Evolutionary conservation across 2,113 vertebrate genomes (phyloP).

Genomic region (Varanus komodoensis): DNA sequence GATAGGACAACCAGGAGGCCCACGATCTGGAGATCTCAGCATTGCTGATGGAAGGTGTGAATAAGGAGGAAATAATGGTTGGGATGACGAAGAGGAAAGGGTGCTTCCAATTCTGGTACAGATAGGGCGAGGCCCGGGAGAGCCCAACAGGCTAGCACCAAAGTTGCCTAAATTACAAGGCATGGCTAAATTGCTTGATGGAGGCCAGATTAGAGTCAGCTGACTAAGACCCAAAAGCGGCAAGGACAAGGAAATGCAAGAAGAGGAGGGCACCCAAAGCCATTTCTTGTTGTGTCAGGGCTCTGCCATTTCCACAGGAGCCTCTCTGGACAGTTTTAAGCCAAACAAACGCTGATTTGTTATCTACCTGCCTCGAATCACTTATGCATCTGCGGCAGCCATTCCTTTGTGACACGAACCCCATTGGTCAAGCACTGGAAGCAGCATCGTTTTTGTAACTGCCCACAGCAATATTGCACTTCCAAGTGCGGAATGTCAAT

Average conservation of each 20-base stretch:
- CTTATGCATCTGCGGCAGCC: too few relatives aligned
- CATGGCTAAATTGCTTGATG: constrained; percentile 43
- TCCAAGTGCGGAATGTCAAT: not conserved
- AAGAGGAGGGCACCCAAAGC: constrained; percentile 20
- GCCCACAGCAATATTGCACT: not conserved
- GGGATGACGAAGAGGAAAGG: constrained; percentile 29
- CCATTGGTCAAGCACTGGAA: not conserved
- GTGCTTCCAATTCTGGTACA: constrained; percentile 43
- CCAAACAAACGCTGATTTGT: not conserved
- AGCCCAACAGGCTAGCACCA: constrained; percentile 59
- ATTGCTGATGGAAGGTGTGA: constrained; percentile 59
- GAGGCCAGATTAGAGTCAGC: constrained; percentile 48
- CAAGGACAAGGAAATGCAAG: constrained; percentile 20
- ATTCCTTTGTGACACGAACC: not conserved
- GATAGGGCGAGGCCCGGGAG: constrained; percentile 16
- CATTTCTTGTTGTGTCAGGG: not conserved
- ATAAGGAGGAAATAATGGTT: constrained; percentile 44
- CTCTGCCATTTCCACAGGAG: not conserved
- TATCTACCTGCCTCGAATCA: not conserved
- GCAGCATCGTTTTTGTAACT: not conserved
- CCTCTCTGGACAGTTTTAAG: not conserved
- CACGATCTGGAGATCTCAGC: too few relatives aligned
- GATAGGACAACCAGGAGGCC: too few relatives aligned
- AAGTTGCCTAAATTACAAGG: constrained; percentile 52
- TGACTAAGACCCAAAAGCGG: not conserved